A percentile compares a stretch with the other conserved stretches of the same genome.
Conservation (phyloP, 1,140 invertebrate genomes). For the Steinernema khuongi region DNA sequence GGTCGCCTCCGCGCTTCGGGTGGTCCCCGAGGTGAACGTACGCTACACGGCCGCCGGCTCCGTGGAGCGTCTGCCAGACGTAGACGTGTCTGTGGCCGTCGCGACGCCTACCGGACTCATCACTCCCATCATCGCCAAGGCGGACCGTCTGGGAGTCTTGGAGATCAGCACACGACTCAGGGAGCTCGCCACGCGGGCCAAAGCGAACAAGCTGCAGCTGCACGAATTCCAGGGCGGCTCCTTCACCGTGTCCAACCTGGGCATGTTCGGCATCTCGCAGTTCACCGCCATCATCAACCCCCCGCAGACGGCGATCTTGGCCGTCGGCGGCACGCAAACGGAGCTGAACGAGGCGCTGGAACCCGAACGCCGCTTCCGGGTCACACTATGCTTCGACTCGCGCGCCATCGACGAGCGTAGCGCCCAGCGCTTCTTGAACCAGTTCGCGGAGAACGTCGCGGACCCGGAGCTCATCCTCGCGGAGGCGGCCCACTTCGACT, state of each 20-base stretch:
- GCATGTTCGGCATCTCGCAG: constrained; percentile 82
- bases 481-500: constrained; percentile 19
- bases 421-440: constrained; percentile 37
- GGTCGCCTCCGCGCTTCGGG: constrained; percentile 77
- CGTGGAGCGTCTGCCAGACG: constrained; percentile 82
- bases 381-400: constrained; percentile 43
- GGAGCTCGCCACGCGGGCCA: constrained; percentile 79
- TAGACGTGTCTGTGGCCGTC: constrained; percentile 92
- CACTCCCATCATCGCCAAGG: constrained; percentile 88
- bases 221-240: constrained; percentile 86
- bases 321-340: constrained; percentile 65
- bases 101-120: constrained; percentile 88
- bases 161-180: constrained; percentile 77
- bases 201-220: constrained; percentile 84
- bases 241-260: constrained; percentile 79
- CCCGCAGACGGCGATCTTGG: constrained; percentile 68
- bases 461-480: constrained; percentile 26
- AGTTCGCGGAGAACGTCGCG: constrained; percentile 13
- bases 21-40: constrained; percentile 82
- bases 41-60: constrained; percentile 80
- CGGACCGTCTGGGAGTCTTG: constrained; percentile 68
- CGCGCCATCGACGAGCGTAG: constrained; percentile 33
- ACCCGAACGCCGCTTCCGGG: constrained; percentile 31
- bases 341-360: constrained; percentile 61
- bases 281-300: constrained; percentile 71